Evolutionary conservation across 2,113 vertebrate genomes (phyloP).

Genomic region (Semnornis frantzii): DNA sequence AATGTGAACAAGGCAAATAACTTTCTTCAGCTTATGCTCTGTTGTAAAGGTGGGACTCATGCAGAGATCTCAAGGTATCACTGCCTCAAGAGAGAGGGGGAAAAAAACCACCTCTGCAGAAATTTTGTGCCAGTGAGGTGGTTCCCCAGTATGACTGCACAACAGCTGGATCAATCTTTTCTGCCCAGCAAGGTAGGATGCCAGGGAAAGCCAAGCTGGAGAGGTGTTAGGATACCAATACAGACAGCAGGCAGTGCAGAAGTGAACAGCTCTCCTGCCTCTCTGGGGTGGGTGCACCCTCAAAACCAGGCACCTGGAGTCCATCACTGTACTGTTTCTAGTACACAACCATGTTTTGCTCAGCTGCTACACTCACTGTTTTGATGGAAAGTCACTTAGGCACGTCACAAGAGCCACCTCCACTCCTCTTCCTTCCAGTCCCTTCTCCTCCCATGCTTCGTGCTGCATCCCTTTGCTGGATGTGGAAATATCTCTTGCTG

Average conservation of each 20-base stretch:
- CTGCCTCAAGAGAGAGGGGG: not conserved
- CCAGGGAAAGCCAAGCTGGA: not conserved
- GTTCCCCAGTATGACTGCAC: not conserved
- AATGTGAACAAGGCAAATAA: not conserved
- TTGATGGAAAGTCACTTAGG: not conserved
- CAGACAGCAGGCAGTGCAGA: not conserved
- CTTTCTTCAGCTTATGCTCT: rapidly evolving
- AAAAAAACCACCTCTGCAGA: not conserved
- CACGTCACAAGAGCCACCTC: not conserved
- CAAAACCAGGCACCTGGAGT: not conserved
- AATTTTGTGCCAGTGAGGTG: not conserved
- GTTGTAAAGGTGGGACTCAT: not conserved
- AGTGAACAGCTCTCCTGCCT: not conserved
- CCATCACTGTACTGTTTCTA: not conserved
- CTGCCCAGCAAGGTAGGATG: not conserved
- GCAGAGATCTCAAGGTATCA: not conserved
- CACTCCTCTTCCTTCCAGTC: not conserved
- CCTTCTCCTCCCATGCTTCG: not conserved
- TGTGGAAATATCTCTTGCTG: not conserved
- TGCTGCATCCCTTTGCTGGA: not conserved
- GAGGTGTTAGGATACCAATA: not conserved
- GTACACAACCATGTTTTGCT: not conserved
- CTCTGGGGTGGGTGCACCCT: not conserved
- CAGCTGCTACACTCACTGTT: not conserved
- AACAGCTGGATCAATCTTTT: not conserved